Evolutionary conservation across 2,113 vertebrate species (phyloP).

Genomic region (Tautogolabrus adspersus): DNA sequence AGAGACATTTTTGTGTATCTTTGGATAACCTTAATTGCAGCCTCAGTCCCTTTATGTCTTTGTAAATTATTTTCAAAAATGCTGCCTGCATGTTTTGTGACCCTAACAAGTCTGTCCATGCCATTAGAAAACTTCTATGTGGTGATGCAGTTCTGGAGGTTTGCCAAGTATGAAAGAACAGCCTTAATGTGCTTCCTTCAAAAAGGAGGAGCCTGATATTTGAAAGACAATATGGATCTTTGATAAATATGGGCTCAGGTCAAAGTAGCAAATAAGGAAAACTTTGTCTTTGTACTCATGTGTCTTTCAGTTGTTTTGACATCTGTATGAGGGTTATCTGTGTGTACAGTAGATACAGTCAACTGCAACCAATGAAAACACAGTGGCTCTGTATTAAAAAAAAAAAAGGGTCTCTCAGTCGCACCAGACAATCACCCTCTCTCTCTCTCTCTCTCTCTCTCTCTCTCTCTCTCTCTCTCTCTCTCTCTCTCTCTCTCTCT

Average conservation of each 20-base stretch:
- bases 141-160: not conserved
- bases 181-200: not conserved
- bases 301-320: not conserved
- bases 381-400: conserved; percentile 1
- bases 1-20: not conserved
- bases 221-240: not conserved
- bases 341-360: not conserved
- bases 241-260: conserved; percentile 45
- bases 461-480: no score
- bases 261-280: conserved; percentile 24
- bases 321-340: not conserved
- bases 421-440: conserved; percentile 73
- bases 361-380: conserved; percentile 40
- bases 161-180: not conserved
- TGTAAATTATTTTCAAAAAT: not conserved
- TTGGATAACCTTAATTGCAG: not conserved
- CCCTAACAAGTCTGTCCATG: not conserved
- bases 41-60: not conserved
- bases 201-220: not conserved
- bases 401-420: conserved; percentile 45
- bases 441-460: not conserved
- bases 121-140: not conserved
- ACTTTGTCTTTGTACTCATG: not conserved
- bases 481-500: no score
- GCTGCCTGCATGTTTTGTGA: not conserved